These are phyloP conservation scores for Apeira syringaria DNA, from an alignment of 2,888 invertebrate species.

Conservation along the genomic window DNA sequence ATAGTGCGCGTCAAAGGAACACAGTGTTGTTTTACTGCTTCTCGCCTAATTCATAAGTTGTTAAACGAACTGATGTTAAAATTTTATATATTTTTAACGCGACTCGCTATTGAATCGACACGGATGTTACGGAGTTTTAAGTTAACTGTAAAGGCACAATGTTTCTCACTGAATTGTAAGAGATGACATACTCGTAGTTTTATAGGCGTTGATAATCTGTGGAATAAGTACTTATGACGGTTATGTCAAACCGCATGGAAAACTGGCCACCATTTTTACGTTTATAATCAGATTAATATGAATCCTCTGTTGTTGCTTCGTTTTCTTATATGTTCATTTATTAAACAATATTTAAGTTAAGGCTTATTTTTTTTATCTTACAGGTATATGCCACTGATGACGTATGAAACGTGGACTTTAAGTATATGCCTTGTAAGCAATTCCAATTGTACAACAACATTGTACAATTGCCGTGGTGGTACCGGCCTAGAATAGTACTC, in stretches of 20 bases:
- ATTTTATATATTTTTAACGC: constrained; percentile 35
- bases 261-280: background rate
- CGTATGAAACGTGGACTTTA: too few relatives aligned
- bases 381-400: too few relatives aligned
- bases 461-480: too few relatives aligned
- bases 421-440: too few relatives aligned
- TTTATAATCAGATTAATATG: too few relatives aligned
- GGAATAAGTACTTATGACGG: background rate
- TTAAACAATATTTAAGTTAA: too few relatives aligned
- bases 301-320: too few relatives aligned
- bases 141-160: constrained; percentile 5
- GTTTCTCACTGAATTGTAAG: constrained; percentile 10
- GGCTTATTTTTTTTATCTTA: too few relatives aligned
- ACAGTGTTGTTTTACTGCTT: constrained; percentile 18
- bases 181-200: constrained; percentile 12
- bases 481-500: too few relatives aligned
- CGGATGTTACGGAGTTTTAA: constrained; percentile 16
- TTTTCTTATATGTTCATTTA: too few relatives aligned
- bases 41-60: constrained; percentile 31
- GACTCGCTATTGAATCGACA: constrained; percentile 27
- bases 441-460: too few relatives aligned
- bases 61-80: constrained; percentile 29
- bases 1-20: constrained; percentile 13
- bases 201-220: constrained; percentile 11
- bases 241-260: background rate